Evolutionary conservation across 1,140 invertebrate genomes (phyloP).

Genomic region (Drosophila aff.): DNA sequence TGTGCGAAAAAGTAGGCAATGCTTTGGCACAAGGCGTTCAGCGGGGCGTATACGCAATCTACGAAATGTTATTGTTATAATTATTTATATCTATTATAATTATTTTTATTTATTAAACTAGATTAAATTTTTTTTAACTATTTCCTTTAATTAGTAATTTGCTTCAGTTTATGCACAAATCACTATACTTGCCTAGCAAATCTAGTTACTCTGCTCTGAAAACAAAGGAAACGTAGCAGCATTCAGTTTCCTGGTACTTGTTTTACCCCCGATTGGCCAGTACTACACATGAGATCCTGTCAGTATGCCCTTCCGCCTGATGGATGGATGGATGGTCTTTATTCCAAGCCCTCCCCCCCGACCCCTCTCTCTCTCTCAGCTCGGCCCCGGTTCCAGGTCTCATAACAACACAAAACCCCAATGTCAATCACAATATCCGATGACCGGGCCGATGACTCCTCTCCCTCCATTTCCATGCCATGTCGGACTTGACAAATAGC

Average conservation of each 20-base stretch:
- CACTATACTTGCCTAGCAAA: not conserved
- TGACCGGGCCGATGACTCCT: not conserved
- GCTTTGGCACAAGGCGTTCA: no score
- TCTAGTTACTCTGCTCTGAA: not conserved
- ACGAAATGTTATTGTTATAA: no score
- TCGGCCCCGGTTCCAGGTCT: not conserved
- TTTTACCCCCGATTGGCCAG: constrained; percentile 1
- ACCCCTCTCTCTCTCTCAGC: no score
- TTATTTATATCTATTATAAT: no score
- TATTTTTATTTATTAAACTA: no score
- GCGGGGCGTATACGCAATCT: not conserved
- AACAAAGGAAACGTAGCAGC: not conserved
- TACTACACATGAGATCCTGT: constrained; percentile 2
- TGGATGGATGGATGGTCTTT: constrained; percentile 21
- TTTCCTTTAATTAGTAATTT: not conserved
- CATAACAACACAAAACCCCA: constrained; percentile 13
- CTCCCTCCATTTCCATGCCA: not conserved
- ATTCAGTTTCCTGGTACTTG: not conserved
- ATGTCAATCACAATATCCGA: constrained; percentile 42
- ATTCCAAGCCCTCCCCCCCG: no score
- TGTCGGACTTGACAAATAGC: constrained; percentile 65
- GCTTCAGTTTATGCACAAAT: not conserved
- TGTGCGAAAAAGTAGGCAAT: not conserved
- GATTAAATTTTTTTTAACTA: no score
- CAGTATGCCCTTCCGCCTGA: constrained; percentile 5